Conservation (phyloP, 2,113 vertebrate species). For the Oryzias curvinotus region DNA sequence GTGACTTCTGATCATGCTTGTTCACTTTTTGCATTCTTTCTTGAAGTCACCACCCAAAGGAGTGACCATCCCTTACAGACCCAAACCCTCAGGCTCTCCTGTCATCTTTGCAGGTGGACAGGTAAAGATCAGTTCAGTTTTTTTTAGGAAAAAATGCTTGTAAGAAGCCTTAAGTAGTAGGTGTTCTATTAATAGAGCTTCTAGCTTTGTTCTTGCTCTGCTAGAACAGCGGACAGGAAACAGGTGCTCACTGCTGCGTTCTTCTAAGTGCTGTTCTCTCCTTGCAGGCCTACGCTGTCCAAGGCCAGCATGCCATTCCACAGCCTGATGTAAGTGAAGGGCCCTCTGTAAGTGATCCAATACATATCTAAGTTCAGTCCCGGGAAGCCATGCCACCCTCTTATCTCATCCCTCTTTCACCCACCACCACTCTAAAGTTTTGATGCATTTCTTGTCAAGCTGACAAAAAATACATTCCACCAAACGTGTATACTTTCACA, state of each 20-base stretch:
- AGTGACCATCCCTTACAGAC: slow-evolving; percentile 98
- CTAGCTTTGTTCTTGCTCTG: slow-evolving; percentile 30
- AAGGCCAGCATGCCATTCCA: slow-evolving; percentile 99
- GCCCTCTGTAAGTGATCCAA: slow-evolving; percentile 78
- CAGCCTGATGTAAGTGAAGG: slow-evolving; percentile 98
- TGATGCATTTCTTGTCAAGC: no score
- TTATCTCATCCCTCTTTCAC: slow-evolving; percentile 51
- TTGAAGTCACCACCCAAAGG: slow-evolving; percentile 95
- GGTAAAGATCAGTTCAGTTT: slow-evolving; percentile 73
- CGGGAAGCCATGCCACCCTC: slow-evolving; percentile 64
- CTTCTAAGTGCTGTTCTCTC: slow-evolving; percentile 52
- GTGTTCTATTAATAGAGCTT: slow-evolving; percentile 2
- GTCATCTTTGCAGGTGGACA: slow-evolving; percentile 99
- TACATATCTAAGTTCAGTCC: slow-evolving; percentile 68
- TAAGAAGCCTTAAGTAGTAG: background rate
- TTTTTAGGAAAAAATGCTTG: background rate
- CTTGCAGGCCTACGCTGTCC: slow-evolving; percentile 98
- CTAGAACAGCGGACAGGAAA: slow-evolving; percentile 38
- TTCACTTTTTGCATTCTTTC: slow-evolving; percentile 27
- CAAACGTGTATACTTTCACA: no score
- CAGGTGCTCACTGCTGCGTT: slow-evolving; percentile 48
- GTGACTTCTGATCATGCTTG: background rate
- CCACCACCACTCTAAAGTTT: slow-evolving; percentile 29
- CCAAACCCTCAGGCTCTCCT: slow-evolving; percentile 97
- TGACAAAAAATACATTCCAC: no score